These are phyloP conservation scores for Potamilus streckersoni DNA, from an alignment of 1,140 invertebrate genomes.

Conservation along the genomic window DNA sequence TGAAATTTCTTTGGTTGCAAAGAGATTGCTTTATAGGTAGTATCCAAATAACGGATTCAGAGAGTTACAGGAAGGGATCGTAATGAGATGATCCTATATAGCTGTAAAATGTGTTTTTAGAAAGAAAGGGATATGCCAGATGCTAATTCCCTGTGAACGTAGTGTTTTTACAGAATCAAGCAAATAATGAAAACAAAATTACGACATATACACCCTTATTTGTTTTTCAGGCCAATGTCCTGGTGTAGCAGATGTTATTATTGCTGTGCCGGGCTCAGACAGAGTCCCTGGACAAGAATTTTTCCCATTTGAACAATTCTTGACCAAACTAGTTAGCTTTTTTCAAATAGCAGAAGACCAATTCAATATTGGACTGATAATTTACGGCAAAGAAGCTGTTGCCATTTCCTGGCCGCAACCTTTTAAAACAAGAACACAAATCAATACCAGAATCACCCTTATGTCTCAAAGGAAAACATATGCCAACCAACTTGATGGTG, in stretches of 20 bases:
- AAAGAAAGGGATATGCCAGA: too few relatives aligned
- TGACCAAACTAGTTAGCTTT: slow-evolving; percentile 37
- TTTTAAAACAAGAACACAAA: slow-evolving; percentile 32
- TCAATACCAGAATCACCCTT: slow-evolving; percentile 38
- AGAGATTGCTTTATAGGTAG: too few relatives aligned
- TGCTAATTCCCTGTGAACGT: too few relatives aligned
- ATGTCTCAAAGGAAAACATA: slow-evolving; percentile 35
- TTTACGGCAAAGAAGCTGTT: slow-evolving; percentile 38
- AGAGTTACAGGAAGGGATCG: too few relatives aligned
- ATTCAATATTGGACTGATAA: slow-evolving; percentile 37
- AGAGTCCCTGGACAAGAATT: slow-evolving; percentile 42
- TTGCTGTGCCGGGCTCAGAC: slow-evolving; percentile 32
- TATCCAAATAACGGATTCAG: too few relatives aligned
- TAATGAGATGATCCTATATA: too few relatives aligned
- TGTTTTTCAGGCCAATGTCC: slow-evolving; percentile 29
- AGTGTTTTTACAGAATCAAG: too few relatives aligned
- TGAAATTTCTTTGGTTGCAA: too few relatives aligned
- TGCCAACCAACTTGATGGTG: slow-evolving; percentile 19
- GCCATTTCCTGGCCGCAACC: slow-evolving; percentile 37
- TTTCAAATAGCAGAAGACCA: slow-evolving; percentile 32
- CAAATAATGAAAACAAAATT: too few relatives aligned
- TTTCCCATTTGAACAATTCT: slow-evolving; percentile 44
- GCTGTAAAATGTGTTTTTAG: too few relatives aligned
- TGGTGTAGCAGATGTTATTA: slow-evolving; percentile 37
- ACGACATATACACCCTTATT: neutral